Base-by-base conservation (phyloP, 35 echinoderm and acorn worm genomes). In the Lytechinus pictus region DNA sequence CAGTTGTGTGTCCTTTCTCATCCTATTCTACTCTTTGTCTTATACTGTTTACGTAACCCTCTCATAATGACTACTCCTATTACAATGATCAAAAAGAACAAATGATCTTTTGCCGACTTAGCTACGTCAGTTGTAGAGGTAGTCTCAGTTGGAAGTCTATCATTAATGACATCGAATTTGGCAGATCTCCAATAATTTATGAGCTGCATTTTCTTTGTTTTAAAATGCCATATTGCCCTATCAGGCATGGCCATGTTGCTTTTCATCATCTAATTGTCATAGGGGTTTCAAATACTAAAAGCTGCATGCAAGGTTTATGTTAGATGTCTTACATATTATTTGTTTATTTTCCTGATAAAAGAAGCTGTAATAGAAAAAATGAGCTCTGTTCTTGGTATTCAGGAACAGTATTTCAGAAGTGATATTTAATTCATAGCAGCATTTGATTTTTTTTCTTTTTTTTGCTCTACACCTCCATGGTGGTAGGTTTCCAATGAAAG, bases 161-260 rank as follows among this genome's bases (percentile, higher is more conserved):
- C 88, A 90, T 90, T 90, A 44, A 90, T 90, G 88, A 90, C 88
- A 90, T 54, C 52, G 52, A 90, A 90, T 52, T 54, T 90, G 88
- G 88, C 88, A 90, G 16, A 54, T 90, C 52, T 90, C 88, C 88
- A 90, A 54, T 90, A 54, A 54, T 51, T 52, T 90, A 54, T 28
- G 52, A 52, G 88, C 66, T 79, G 66, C 66, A 79, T 79, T 79
- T 79, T 24, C 66, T 79, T 79, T 6, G 12, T 7, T 79, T 79
- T 79, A 24, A 79, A 24, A 79, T 19, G 66, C 4, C 66, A 79
- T 24, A 79, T 79, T 16, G 19, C n/a, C 13, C 66, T 24, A 79
- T 79, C 66, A 79, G 19, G 19, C 66, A 1, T 79, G 66, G 16
- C 66, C 19, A 14, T n/a, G n/a, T 79, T 79, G 6, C 14, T 79